Base-by-base conservation (phyloP, 1,140 invertebrate genomes). In the Drosophila carrolli region DNA sequence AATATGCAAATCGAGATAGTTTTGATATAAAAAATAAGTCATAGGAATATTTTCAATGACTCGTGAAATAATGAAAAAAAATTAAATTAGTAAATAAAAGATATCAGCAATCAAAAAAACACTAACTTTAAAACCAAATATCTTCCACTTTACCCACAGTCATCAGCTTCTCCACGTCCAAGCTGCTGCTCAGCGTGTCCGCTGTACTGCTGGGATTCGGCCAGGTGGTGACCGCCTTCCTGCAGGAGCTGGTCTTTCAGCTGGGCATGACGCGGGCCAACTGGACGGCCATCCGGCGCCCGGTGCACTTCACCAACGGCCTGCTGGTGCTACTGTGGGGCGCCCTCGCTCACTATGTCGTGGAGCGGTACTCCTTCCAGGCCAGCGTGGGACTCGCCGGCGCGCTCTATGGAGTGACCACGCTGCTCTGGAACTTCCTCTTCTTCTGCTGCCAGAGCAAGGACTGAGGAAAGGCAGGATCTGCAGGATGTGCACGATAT, bases 131-230 rank as follows among this genome's bases (percentile, higher is more conserved):
- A 19, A 29, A 9, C 40, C 9, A 35, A 56, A 27, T 61, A 43
- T 54, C 9, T 19, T 8, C 7, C 29, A 13, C 8, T 46, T 40
- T n/a, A 32, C 66, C 11, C 35, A 16, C 50, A 91, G 91, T 91
- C 51, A 92, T 92, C 16, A 92, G 91, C 57, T 82, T 92, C 47
- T 92, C 91, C 38, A 90, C 90, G 4, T 92, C 91, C 10, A 92
- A 92, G 58, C 67, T 92, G 14, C 75, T 92, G 53, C 60, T 92
- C 9, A 92, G 91, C 56, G 91, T 92, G 1, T 92, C 91, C 0
- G 88, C 91, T 27, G 91, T 92, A 1, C 59, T 92, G 4, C 50
- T 92, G 35, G 91, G 91, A 16, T 92, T 92, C 23, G 91, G 91
- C n/a, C 91, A 92, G 55, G 81, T 92, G 19, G 91, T 92, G 4